Evolutionary conservation across 2,113 vertebrate species (phyloP).

Genomic region (Tenrec ecaudatus): DNA sequence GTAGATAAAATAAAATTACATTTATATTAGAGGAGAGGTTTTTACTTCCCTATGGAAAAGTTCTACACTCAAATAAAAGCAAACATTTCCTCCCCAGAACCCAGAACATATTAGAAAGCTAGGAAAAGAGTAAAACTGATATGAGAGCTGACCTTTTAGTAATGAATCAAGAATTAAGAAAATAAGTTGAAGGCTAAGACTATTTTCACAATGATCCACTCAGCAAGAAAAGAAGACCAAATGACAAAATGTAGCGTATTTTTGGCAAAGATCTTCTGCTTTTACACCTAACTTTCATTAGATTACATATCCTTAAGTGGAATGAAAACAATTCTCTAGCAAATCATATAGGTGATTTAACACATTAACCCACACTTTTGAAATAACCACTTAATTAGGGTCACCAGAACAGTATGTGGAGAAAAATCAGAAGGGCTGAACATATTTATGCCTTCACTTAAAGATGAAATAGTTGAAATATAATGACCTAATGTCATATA

Average conservation of each 20-base stretch:
- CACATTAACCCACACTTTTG: conserved; percentile 71
- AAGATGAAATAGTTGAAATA: conserved; percentile 41
- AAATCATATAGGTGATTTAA: conserved; percentile 82
- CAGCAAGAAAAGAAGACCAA: conserved; percentile 81
- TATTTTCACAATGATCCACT: conserved; percentile 53
- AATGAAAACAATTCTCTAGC: conserved; percentile 77
- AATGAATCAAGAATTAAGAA: conserved; percentile 70
- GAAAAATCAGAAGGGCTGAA: conserved; percentile 37
- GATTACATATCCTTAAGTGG: conserved; percentile 80
- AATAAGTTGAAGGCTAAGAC: conserved; percentile 67
- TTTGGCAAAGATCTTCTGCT: conserved; percentile 62
- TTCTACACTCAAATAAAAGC: conserved; percentile 41
- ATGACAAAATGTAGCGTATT: conserved; percentile 71
- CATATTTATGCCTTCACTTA: conserved; percentile 24
- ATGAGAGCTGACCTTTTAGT: not conserved
- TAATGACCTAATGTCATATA: conserved; percentile 8
- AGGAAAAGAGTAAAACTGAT: conserved; percentile 49
- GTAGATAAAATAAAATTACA: not conserved
- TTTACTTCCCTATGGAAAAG: conserved; percentile 29
- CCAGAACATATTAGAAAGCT: not conserved
- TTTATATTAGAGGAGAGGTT: conserved; percentile 40
- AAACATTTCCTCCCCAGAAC: conserved; percentile 38
- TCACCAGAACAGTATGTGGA: conserved; percentile 50
- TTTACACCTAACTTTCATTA: conserved; percentile 77
- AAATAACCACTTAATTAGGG: conserved; percentile 69